Evolutionary conservation across 1,140 invertebrate genomes (phyloP), one percentile per base, ranked within the genome.

Genomic region (Zeugodacus cucurbitae): DNA sequence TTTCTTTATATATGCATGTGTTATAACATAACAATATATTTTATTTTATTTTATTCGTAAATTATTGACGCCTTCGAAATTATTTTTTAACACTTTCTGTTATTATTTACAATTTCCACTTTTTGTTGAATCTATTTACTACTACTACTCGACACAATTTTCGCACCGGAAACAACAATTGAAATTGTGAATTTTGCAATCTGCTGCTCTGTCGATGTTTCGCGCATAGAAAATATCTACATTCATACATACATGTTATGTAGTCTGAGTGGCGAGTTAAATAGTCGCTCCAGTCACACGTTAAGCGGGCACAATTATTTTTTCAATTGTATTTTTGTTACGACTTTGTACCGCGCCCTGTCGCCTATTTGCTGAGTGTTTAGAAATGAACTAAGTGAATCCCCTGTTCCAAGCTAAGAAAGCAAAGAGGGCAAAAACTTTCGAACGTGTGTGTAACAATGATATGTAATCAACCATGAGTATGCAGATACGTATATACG

Each of bases 111-210:
- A 6, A 26, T 62, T 62, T 62, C 26, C 58, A 54, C n/a, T 48
- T 82, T 29, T 37, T 7, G 7, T 48, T 82, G 8, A 26, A 20
- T 17, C 11, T 54, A 14, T 54, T 82, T 82, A n/a, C 41, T 14
- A 82, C 22, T 41, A 48, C 37, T 74, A n/a, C 37, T 41, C 29
- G 32, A 48, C 41, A 82, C 74, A 82, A 26, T 82, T 82, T 41
- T 37, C 34, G 22, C 2, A 82, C 74, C 74, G 74, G 74, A 82
- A 48, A 82, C 44, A 34, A 48, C 41, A 48, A 82, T 82, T 82
- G 74, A 82, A 82, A 48, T 54, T 22, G 41, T 48, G 74, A 82
- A 82, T 82, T 82, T 41, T 82, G 74, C 44, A 82, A 82, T 82
- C 74, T 82, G 74, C n/a, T 22, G 32, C 67, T 37, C 34, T 74